Percentiles rank a stretch among this genome's conserved stretches.
Conservation (phyloP, 1,140 invertebrate genomes). For the Drosophila bocqueti region DNA sequence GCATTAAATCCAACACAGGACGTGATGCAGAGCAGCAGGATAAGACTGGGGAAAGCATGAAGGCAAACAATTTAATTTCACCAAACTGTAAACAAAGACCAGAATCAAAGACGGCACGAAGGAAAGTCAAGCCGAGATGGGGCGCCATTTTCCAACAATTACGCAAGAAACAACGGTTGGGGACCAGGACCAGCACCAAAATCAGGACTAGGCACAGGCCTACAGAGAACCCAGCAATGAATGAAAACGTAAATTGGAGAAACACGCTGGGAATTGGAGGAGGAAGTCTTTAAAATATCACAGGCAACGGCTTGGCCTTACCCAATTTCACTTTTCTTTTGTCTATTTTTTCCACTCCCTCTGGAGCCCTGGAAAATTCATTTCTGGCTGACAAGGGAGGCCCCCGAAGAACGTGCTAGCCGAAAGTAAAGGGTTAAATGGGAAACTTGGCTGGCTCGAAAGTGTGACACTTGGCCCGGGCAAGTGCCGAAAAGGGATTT, state of each 20-base stretch:
- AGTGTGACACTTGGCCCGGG: constrained; percentile 26
- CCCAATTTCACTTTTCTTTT: constrained; percentile 16
- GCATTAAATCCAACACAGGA: constrained; percentile 32
- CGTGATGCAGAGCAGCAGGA: constrained; percentile 8
- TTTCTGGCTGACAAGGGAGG: constrained; percentile 23
- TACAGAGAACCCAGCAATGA: constrained; percentile 1
- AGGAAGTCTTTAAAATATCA: constrained; percentile 41
- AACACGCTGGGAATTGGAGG: constrained; percentile 3
- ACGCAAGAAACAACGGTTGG: constrained; percentile 51
- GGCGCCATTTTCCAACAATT: constrained; percentile 60
- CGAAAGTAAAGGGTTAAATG: constrained; percentile 36
- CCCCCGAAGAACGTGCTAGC: constrained; percentile 13
- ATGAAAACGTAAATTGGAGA: constrained; percentile 45
- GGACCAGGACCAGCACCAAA: constrained; percentile 8
- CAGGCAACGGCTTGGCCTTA: constrained; percentile 13
- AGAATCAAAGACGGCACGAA: constrained; percentile 32
- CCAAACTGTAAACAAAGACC: constrained; percentile 43
- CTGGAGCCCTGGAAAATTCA: constrained; percentile 21
- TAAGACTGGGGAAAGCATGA: constrained; percentile 11
- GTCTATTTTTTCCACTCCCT: constrained; percentile 21
- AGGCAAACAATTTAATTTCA: constrained; percentile 50
- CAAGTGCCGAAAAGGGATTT: constrained; percentile 38
- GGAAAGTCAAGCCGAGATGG: constrained; percentile 27
- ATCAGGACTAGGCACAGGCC: constrained; percentile 5
- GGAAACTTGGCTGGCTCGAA: constrained; percentile 28